Conservation (phyloP, 2,797 vertebrate species). For the Coregonus sp. region DNA sequence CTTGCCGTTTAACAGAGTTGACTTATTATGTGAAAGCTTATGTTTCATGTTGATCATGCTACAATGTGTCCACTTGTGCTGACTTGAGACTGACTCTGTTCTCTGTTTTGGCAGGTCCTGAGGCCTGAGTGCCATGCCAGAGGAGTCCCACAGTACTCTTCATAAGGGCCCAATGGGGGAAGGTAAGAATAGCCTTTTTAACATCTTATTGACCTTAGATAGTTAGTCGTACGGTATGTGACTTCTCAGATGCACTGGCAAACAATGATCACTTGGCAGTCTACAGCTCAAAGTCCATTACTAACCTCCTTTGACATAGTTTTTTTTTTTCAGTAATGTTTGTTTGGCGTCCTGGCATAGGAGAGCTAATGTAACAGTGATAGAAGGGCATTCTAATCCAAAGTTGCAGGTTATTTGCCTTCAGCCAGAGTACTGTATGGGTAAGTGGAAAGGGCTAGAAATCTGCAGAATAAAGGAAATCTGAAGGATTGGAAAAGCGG, state of each 20-base stretch:
- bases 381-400: neutral
- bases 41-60: neutral
- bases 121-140: slow-evolving; percentile 80
- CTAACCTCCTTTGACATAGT: neutral
- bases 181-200: slow-evolving; percentile 61
- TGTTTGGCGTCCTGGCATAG: neutral
- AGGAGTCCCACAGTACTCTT: slow-evolving; percentile 71
- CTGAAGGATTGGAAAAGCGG: slow-evolving; percentile 47
- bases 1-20: neutral
- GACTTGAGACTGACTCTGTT: too few relatives aligned
- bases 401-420: slow-evolving; percentile 2
- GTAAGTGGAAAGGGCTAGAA: slow-evolving; percentile 57
- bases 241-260: neutral
- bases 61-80: neutral
- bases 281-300: neutral
- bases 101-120: slow-evolving; percentile 34
- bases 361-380: neutral
- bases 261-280: neutral
- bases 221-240: neutral
- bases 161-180: slow-evolving; percentile 79
- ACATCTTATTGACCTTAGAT: neutral
- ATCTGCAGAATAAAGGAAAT: slow-evolving; percentile 60
- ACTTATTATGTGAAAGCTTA: too few relatives aligned
- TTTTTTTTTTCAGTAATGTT: neutral
- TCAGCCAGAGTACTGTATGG: slow-evolving; percentile 36